A percentile compares a stretch with the other conserved stretches of the same genome.
phyloP scores from a whole-genome alignment of 2,113 vertebrate species.

The Catharus bicknelli region DNA sequence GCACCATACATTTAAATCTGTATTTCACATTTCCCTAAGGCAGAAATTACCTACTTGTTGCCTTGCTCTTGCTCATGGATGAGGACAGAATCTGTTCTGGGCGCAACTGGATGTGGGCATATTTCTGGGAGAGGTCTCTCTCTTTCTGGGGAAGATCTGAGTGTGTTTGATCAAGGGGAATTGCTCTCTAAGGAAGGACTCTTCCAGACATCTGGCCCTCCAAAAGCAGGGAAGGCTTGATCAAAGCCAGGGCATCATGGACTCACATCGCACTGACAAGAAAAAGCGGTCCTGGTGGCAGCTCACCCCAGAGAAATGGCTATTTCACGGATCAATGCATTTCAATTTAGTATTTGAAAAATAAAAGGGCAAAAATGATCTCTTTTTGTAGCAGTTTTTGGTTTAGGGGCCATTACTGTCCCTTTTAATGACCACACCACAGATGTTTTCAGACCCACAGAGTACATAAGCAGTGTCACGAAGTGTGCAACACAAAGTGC shows the following conservation, averaged over 20 bases:
- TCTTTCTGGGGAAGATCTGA: not conserved
- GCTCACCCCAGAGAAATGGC: not conserved
- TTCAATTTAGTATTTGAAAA: slow-evolving; percentile 10
- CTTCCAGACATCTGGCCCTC: not conserved
- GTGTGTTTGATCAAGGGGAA: not conserved
- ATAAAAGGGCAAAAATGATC: not conserved
- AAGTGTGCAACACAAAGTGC: not conserved
- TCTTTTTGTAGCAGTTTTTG: not conserved
- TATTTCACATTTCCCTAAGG: not conserved
- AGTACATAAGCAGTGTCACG: rapidly evolving
- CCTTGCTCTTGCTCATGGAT: rapidly evolving
- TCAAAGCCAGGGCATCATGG: not conserved
- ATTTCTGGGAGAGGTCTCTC: not conserved
- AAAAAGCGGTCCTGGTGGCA: not conserved
- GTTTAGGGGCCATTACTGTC: not conserved
- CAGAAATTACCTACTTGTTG: not conserved
- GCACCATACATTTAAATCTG: not conserved
- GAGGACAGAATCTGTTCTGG: too few relatives aligned
- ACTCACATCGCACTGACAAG: not conserved
- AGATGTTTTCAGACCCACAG: not conserved
- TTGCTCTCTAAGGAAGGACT: not conserved
- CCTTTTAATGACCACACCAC: not conserved
- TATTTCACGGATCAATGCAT: not conserved
- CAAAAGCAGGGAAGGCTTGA: not conserved
- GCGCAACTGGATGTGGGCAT: not conserved